A percentile compares a stretch with the other conserved stretches of the same genome.
These are phyloP conservation scores for Busseola fusca DNA, from an alignment of 2,888 invertebrate genomes.

Conservation along the genomic window DNA sequence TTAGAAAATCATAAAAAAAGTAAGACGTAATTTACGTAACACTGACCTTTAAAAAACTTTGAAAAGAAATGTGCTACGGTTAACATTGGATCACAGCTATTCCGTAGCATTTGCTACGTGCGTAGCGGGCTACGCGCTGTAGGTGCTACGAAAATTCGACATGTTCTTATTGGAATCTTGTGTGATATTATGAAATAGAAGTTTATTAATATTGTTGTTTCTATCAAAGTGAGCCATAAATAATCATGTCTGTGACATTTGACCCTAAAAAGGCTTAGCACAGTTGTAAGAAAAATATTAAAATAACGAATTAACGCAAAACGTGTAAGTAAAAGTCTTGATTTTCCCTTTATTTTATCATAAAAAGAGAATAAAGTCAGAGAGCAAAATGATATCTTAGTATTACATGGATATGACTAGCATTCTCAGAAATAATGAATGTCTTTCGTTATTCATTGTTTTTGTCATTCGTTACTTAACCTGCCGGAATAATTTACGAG, in stretches of 20 bases:
- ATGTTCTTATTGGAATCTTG: conserved; percentile 47
- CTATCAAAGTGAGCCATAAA: not conserved
- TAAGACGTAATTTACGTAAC: conserved; percentile 3
- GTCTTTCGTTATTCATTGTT: too few relatives aligned
- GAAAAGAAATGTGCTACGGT: conserved; percentile 26
- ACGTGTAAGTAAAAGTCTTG: not conserved
- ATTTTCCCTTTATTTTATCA: not conserved
- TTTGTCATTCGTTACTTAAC: not conserved
- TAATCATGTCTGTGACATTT: not conserved
- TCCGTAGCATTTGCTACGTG: conserved; percentile 55
- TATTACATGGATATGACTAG: not conserved
- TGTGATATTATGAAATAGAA: conserved; percentile 2
- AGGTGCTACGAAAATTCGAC: conserved; percentile 5
- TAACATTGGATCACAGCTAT: conserved; percentile 8
- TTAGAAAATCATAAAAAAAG: not conserved
- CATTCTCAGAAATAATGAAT: not conserved
- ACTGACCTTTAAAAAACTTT: conserved; percentile 7
- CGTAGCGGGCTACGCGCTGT: conserved; percentile 43
- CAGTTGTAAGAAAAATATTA: not conserved
- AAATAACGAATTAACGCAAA: not conserved
- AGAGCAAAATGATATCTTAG: not conserved
- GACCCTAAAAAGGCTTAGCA: not conserved
- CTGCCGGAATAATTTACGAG: not conserved
- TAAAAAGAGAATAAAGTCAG: not conserved
- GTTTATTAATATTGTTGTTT: too few relatives aligned